Evolutionary conservation across 2,113 vertebrate genomes (phyloP).

Genomic region (western clawed frog (Xenopus tropicalis)): UCB_Xtro_10.0 CM004450.2:133588501-133589000

Average conservation of each 20-base stretch:
- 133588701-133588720: too few relatives aligned
- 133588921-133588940: constrained; percentile 1
- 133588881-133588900: background rate
- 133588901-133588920: constrained; percentile 1
- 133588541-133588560: constrained; percentile 2
- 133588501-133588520: background rate
- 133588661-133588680: background rate
- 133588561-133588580: constrained; percentile 17
- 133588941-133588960: background rate
- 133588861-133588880: background rate
- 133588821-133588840: background rate
- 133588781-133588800: too few relatives aligned
- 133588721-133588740: too few relatives aligned
- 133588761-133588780: too few relatives aligned
- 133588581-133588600: constrained; percentile 10
- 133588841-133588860: too few relatives aligned
- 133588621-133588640: constrained; percentile 2
- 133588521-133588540: background rate
- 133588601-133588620: background rate
- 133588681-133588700: too few relatives aligned
- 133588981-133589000: background rate
- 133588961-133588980: background rate
- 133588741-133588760: too few relatives aligned
- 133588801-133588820: background rate
- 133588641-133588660: background rate